These are phyloP conservation scores for Scaptomyza polygonia DNA, from an alignment of 2,888 invertebrate species.

Conservation along the genomic window DNA sequence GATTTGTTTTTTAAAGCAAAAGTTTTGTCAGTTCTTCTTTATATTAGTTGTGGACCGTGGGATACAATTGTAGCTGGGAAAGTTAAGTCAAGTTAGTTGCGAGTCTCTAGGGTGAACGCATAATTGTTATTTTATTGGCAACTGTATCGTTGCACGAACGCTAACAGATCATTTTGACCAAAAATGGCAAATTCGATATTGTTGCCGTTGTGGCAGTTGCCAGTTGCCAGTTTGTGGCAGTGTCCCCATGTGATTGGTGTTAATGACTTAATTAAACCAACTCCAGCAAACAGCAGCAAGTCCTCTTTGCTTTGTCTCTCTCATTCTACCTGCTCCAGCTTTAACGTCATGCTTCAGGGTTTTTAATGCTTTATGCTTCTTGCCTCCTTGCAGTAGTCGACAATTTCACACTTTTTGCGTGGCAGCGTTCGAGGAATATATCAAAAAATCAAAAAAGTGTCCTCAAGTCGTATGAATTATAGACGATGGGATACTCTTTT, in stretches of 20 bases:
- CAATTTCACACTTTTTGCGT: slow-evolving; percentile 80
- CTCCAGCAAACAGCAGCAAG: slow-evolving; percentile 39
- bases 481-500: neutral
- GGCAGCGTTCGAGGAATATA: slow-evolving; percentile 43
- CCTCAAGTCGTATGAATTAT: neutral
- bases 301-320: slow-evolving; percentile 11
- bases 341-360: slow-evolving; percentile 4
- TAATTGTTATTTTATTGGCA: slow-evolving; percentile 74
- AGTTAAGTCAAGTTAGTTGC: neutral
- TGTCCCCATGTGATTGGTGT: slow-evolving; percentile 70
- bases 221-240: slow-evolving; percentile 12
- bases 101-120: slow-evolving; percentile 21
- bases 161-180: slow-evolving; percentile 70
- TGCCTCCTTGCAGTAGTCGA: slow-evolving; percentile 66
- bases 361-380: slow-evolving; percentile 15
- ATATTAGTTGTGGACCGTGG: slow-evolving; percentile 60
- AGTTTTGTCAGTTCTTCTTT: neutral
- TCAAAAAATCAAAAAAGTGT: slow-evolving; percentile 36
- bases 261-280: slow-evolving; percentile 82
- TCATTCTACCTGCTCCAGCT: slow-evolving; percentile 40
- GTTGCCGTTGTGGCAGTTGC: slow-evolving; percentile 32
- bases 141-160: slow-evolving; percentile 70
- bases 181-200: slow-evolving; percentile 79
- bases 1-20: slow-evolving; percentile 33
- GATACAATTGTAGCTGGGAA: slow-evolving; percentile 45